Percentiles rank a stretch among this genome's conserved stretches.
These are phyloP conservation scores for Dasysyrphus albostriatus DNA, from an alignment of 2,888 invertebrate genomes.

Conservation along the genomic window DNA sequence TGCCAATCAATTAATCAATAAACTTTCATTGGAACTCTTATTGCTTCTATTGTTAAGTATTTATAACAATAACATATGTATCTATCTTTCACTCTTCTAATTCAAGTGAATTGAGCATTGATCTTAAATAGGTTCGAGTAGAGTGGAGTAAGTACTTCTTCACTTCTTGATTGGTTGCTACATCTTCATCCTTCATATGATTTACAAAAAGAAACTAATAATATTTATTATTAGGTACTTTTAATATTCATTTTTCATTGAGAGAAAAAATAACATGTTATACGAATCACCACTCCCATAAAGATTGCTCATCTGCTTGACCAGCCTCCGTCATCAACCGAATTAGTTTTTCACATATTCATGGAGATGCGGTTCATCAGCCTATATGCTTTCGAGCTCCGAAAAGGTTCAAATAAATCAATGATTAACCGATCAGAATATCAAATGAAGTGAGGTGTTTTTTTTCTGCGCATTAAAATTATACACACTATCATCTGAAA, in stretches of 20 bases:
- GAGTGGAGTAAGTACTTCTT: too few species aligned
- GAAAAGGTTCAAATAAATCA: slow-evolving; percentile 9
- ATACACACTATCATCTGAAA: neutral
- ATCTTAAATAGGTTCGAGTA: neutral
- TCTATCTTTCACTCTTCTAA: neutral
- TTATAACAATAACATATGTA: neutral
- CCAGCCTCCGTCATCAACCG: slow-evolving; percentile 12
- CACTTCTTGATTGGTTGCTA: neutral
- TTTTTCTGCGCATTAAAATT: neutral
- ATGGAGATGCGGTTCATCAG: slow-evolving; percentile 13
- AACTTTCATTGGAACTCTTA: neutral
- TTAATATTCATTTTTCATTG: neutral
- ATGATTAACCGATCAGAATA: slow-evolving; percentile 25
- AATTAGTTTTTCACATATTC: neutral
- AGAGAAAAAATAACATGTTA: slow-evolving; percentile 2
- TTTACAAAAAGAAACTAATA: neutral
- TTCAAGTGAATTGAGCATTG: neutral
- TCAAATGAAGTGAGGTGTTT: neutral
- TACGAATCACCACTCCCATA: neutral
- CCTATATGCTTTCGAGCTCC: neutral
- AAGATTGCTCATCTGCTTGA: neutral
- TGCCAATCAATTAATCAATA: neutral
- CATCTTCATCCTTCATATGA: neutral
- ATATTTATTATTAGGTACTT: neutral
- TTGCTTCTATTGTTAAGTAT: slow-evolving; percentile 3